A percentile compares a stretch with the other conserved stretches of the same genome.
phyloP scores from a whole-genome alignment of 1,140 invertebrate genomes.

The Rhynchophorus ferrugineus region DNA sequence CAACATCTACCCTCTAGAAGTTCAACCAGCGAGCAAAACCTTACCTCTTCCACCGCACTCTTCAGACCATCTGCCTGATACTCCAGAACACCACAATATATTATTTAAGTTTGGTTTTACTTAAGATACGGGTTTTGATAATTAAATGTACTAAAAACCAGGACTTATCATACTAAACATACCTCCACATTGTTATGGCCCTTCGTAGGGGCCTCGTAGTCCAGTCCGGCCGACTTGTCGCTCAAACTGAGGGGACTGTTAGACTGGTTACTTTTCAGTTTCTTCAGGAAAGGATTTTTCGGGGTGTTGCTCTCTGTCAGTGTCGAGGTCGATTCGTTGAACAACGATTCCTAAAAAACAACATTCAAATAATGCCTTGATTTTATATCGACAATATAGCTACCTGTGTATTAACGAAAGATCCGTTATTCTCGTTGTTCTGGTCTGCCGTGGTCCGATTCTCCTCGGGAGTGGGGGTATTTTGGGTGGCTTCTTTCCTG shows the following conservation, averaged over 20 bases:
- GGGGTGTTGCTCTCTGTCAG: neutral
- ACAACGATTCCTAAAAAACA: conserved; percentile 20
- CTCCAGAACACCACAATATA: too few species aligned
- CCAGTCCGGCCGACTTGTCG: conserved; percentile 28
- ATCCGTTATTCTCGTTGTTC: conserved; percentile 1
- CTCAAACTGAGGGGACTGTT: conserved; percentile 29
- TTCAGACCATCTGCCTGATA: too few species aligned
- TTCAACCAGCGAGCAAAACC: too few species aligned
- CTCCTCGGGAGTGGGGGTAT: too few species aligned
- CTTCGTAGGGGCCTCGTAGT: conserved; percentile 21
- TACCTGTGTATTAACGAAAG: conserved; percentile 17
- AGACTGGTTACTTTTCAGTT: conserved; percentile 10
- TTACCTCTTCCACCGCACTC: too few species aligned
- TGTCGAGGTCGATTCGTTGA: conserved; percentile 1
- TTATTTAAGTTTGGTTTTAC: too few species aligned
- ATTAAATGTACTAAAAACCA: too few species aligned
- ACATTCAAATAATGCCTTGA: neutral
- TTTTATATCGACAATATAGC: too few species aligned
- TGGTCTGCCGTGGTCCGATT: too few species aligned
- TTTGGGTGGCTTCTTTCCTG: neutral
- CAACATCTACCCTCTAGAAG: too few species aligned
- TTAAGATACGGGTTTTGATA: too few species aligned
- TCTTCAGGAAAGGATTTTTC: conserved; percentile 30
- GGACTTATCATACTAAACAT: too few species aligned
- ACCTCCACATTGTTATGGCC: conserved; percentile 14